Evolutionary conservation across 2,888 invertebrate genomes (phyloP).

Genomic region (Eudemis profundana): DNA sequence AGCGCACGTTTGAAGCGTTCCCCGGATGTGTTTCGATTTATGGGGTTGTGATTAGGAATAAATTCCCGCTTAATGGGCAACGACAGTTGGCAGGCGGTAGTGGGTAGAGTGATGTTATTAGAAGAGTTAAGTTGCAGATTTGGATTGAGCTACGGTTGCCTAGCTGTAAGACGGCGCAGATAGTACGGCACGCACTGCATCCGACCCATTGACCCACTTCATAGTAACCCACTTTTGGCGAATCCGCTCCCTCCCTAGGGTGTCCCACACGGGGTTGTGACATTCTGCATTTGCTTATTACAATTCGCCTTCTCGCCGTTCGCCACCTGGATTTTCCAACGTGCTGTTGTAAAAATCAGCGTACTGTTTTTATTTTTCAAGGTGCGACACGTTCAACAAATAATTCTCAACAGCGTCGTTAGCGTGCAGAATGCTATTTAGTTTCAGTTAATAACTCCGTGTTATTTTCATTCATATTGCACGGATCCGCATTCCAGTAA

Average conservation of each 20-base stretch:
- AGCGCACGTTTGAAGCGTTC: slow-evolving; percentile 25
- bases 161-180: slow-evolving; percentile 27
- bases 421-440: neutral
- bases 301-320: neutral
- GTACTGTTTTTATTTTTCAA: slow-evolving; percentile 8
- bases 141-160: slow-evolving; percentile 20
- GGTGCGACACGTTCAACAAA: slow-evolving; percentile 6
- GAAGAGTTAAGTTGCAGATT: slow-evolving; percentile 8
- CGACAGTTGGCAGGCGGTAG: slow-evolving; percentile 18
- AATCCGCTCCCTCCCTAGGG: slow-evolving; percentile 48
- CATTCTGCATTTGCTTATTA: neutral
- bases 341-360: neutral
- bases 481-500: slow-evolving; percentile 33
- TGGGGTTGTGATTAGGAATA: slow-evolving; percentile 13
- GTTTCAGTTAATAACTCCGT: slow-evolving; percentile 15
- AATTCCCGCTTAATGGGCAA: slow-evolving; percentile 17
- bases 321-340: neutral
- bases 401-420: neutral
- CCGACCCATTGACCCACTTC: slow-evolving; percentile 45
- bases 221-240: slow-evolving; percentile 57
- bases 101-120: slow-evolving; percentile 27
- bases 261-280: slow-evolving; percentile 38
- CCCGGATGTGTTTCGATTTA: slow-evolving; percentile 22
- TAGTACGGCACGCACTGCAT: slow-evolving; percentile 39
- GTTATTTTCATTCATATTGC: slow-evolving; percentile 7